Evolutionary conservation across 1,140 invertebrate species (phyloP).

Genomic region (Macrotrachela quadricornifera): DNA sequence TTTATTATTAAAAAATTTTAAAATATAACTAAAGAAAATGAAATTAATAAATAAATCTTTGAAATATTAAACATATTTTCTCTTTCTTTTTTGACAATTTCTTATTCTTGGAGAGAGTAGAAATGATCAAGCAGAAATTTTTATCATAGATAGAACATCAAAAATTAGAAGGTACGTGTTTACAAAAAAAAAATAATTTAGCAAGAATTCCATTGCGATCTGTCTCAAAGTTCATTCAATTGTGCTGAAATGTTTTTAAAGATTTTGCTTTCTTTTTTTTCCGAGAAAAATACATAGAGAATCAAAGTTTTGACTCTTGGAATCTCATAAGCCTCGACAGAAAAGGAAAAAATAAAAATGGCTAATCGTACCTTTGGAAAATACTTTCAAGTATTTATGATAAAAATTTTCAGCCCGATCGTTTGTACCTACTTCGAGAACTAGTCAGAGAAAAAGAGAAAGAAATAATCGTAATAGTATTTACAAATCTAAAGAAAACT

Average conservation of each 20-base stretch:
- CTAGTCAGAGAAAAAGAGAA: slow-evolving; percentile 14
- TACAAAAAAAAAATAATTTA: no score
- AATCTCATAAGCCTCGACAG: no score
- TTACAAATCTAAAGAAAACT: slow-evolving; percentile 28
- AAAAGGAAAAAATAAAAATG: no score
- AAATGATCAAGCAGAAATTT: background rate
- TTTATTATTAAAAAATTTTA: no score
- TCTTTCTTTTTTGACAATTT: background rate
- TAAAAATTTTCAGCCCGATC: slow-evolving; percentile 29
- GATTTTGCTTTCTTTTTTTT: no score
- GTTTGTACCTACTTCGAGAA: slow-evolving; percentile 35
- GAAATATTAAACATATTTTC: background rate
- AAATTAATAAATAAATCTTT: background rate
- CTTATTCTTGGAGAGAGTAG: background rate
- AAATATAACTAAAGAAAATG: slow-evolving; percentile 11
- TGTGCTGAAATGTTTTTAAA: no score
- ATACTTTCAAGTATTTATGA: slow-evolving; percentile 37
- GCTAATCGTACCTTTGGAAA: no score
- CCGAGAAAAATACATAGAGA: no score
- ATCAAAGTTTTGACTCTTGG: no score
- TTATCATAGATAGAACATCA: background rate
- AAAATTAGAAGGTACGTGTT: slow-evolving; percentile 29
- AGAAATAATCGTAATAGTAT: slow-evolving; percentile 27
- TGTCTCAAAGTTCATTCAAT: no score
- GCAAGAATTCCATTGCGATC: no score